Evolutionary conservation across 2,113 vertebrate species (phyloP), one percentile per base, ranked within the genome.

Genomic region (Oncorhynchus nerka): DNA sequence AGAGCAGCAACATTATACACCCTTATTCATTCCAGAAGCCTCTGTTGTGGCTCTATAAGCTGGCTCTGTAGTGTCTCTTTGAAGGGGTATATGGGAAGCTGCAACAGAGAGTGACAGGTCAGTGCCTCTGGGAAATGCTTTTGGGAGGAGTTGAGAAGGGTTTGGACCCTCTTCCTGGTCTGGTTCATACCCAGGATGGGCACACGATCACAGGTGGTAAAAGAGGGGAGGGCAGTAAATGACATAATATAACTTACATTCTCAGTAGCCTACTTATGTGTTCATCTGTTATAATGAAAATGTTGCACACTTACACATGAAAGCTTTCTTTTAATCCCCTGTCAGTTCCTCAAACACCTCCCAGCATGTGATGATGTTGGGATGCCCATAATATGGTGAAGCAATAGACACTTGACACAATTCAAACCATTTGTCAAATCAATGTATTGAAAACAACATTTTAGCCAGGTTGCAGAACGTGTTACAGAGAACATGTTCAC

Each of bases 351-450:
- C 93, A 84, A 97, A 95, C 72, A 94, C 94, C 73, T 95, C 75
- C 95, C 95, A 97, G 83, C 96, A 95, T 79, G 88, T 93, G 51
- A 84, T 1, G 19, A 92, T 83, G 74, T 87, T 94, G 61, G 89
- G 90, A 28, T 95, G 94, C 3, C 13, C 51, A 55, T 19, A 19
- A 55, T 1, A 79, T 1, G 75, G 70, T 15, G 61, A 55, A 51
- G 20, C 16, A 49, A 39, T 70, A 71, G 15, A 62, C 20, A 64
- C 12, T 45, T 32, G 19, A 78, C 8, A 24, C 26, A 0, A 8
- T 15, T 68, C 34, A 55, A 55, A 55, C 16, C 16, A 55, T 11
- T 45, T 45, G 39, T 45, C 39, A 11, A 45, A 16, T 16, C 12
- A 55, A 55, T 55, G 51, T 11, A 45, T 45, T 11, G 11, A 45